These are phyloP conservation scores for Martes martes DNA, from an alignment of 2,113 vertebrate genomes.

Conservation along the genomic window DNA sequence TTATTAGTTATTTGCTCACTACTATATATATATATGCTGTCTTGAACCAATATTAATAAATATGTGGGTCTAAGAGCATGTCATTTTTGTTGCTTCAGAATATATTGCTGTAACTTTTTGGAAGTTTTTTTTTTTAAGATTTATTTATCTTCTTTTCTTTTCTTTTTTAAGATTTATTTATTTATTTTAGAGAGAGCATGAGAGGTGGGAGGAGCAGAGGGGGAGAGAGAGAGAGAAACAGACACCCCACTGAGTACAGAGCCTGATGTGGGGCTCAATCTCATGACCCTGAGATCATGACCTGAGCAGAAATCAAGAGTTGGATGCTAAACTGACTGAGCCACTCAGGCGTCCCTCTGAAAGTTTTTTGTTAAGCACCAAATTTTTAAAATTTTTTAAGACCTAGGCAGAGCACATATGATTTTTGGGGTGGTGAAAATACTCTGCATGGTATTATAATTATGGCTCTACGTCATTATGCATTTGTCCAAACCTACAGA, in stretches of 20 bases:
- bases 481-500: background rate
- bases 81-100: background rate
- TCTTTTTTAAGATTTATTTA: background rate
- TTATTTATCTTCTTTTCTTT: too few relatives aligned
- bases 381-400: background rate
- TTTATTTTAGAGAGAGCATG: background rate
- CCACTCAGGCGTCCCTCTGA: background rate
- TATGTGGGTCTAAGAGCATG: background rate
- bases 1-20: background rate
- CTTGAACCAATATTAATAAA: background rate
- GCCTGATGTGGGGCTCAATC: background rate
- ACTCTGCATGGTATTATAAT: background rate
- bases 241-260: background rate
- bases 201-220: background rate
- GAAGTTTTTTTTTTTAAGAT: background rate
- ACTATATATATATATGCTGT: background rate
- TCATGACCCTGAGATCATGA: background rate
- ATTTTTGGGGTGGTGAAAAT: background rate
- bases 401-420: background rate
- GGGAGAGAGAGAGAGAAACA: background rate
- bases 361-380: background rate
- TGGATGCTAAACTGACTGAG: background rate
- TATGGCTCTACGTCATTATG: background rate
- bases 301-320: background rate
- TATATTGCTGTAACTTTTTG: background rate